Base-by-base conservation (phyloP, 2,888 invertebrate genomes). In the Schizaphis graminum region DNA sequence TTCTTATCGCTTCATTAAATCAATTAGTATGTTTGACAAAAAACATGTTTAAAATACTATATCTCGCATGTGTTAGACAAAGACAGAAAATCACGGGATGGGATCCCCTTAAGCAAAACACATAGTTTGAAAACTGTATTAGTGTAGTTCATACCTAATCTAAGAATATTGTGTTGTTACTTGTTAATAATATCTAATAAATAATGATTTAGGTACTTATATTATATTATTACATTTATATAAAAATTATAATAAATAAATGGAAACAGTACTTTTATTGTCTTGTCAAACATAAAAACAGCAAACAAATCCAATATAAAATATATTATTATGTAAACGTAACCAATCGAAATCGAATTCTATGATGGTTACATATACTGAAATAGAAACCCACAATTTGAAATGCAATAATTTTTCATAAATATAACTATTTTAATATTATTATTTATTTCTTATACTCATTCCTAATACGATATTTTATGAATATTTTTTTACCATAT, bases 191-290 rank as follows among this genome's bases (percentile, higher is more conserved):
- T 3, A 44, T 41, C 26, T 26, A 85, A 85, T 86, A 86, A 86
- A 47, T 26, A 49, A 44, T 11, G 2, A 86, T 47, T 47, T 86
- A 53, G 53, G 21, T 53, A 47, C 44, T 28, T 47, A 28, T 86
- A 44, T 86, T 86, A 67, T 86, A n/a, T 86, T 86, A 47, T 86
- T 47, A 86, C 26, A 44, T 86, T 86, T 47, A 26, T 86, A 26
- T 86, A 1, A 35, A 13, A 87, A 35, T 44, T 28, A 44, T 47
- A 86, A 28, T 10, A 67, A 67, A 35, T 35, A 67, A 67, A n/a
- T n/a, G 16, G n/a, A 67, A 67, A 67, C 67, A 67, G 67, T 67
- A 35, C 16, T 67, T 35, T 21, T 2, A 21, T n/a, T 35, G 35
- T 7, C 67, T 67, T 67, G n/a, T 67, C 21, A 35, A 67, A n/a